Evolutionary conservation across 1,140 invertebrate genomes (phyloP), one percentile per base, ranked within the genome.

Genomic region (Arctopsyche grandis): DNA sequence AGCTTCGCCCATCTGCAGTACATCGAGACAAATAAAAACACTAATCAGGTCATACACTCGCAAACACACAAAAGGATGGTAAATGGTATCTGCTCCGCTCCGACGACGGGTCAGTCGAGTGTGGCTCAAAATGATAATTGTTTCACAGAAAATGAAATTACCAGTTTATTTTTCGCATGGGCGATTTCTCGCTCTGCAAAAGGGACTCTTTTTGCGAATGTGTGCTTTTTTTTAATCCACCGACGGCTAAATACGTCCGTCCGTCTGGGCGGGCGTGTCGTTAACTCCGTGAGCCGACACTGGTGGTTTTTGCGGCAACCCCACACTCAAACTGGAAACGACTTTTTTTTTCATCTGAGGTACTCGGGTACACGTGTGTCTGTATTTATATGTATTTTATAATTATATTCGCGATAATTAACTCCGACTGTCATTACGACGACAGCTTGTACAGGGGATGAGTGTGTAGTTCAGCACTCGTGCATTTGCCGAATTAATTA

Each of bases 121-220:
- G 75, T 78, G 56, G 26, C 56, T 69, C 74, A 63, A 75, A 78
- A 81, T 75, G 80, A 81, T 81, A 81, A 81, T 81, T 78, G 80
- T 73, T 81, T 81, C 80, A 75, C 38, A 75, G 80, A 70, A 81
- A 78, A 81, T 78, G 75, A 66, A 81, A 81, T 81, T 81, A 81
- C 76, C 70, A 81, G 76, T 75, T 75, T 71, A 81, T 78, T 81
- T 75, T 70, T 78, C 80, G 80, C 80, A 77, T 63, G 60, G 80
- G 69, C 52, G 58, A 70, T 63, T 66, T 19, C 63, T 46, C 12
- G 29, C 29, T 38, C 79, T 46, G 74, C 74, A 12, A 26, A 66
- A 66, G 63, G 24, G 12, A 66, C 10, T 26, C 58, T n/a, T 63
- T 63, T 63, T 63, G 12, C 21, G 16, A n/a, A 12, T n/a, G 9